phyloP scores from a whole-genome alignment of 2,888 invertebrate genomes.

The Crossocerus cetratus region DNA sequence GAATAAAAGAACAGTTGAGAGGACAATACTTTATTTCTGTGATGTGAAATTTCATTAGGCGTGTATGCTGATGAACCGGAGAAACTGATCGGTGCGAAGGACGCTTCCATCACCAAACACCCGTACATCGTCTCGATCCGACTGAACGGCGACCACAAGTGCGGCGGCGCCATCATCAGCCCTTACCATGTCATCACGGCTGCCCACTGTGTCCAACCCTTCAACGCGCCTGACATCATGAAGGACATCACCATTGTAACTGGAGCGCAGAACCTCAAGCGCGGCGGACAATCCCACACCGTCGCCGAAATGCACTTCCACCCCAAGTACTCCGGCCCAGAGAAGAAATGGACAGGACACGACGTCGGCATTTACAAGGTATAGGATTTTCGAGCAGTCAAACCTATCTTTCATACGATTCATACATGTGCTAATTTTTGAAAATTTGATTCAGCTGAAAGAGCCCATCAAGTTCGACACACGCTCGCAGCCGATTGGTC shows the following conservation, averaged over 20 bases:
- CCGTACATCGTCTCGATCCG: slow-evolving; percentile 13
- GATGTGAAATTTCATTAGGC: slow-evolving; percentile 5
- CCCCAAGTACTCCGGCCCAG: not conserved
- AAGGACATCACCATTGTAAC: slow-evolving; percentile 7
- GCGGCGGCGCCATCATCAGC: slow-evolving; percentile 20
- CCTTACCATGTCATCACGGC: slow-evolving; percentile 17
- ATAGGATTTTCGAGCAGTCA: not conserved
- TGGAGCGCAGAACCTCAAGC: slow-evolving; percentile 3
- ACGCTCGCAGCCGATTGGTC: not conserved
- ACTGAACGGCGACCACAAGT: not conserved
- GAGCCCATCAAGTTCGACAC: not conserved
- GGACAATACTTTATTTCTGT: too few species aligned
- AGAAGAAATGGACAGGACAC: not conserved
- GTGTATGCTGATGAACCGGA: slow-evolving; percentile 23
- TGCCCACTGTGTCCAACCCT: slow-evolving; percentile 23
- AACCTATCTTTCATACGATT: too few species aligned
- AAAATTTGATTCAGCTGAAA: slow-evolving; percentile 7
- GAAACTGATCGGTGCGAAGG: not conserved
- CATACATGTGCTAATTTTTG: not conserved
- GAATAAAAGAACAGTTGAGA: too few species aligned
- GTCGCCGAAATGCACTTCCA: not conserved
- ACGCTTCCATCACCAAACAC: slow-evolving; percentile 15
- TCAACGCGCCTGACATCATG: slow-evolving; percentile 6
- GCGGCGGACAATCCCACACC: not conserved
- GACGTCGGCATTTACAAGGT: slow-evolving; percentile 16